Conservation (phyloP, 2,888 invertebrate genomes). For the Esperia sulphurella region DNA sequence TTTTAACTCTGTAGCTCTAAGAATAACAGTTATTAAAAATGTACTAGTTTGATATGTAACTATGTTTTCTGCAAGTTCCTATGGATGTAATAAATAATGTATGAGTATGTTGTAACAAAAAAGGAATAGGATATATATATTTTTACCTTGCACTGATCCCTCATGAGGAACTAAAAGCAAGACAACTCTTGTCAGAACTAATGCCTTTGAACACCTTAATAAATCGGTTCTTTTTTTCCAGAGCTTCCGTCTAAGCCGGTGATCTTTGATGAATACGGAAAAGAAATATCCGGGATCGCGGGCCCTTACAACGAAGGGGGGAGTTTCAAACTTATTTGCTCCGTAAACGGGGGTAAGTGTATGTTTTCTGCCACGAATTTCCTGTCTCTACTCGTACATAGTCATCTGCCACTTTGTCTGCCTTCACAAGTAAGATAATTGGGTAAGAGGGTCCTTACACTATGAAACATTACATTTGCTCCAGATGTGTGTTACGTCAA, state of each 20-base stretch:
- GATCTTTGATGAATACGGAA: slow-evolving; percentile 85
- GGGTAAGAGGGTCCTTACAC: slow-evolving; percentile 9
- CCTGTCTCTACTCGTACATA: slow-evolving; percentile 11
- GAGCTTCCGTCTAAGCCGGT: slow-evolving; percentile 86
- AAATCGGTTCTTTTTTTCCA: slow-evolving; percentile 50
- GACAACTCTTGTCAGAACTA: neutral
- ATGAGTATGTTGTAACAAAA: no score
- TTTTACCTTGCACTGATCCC: neutral
- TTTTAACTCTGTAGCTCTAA: neutral
- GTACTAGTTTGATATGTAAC: no score
- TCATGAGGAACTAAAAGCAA: no score
- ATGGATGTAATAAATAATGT: no score
- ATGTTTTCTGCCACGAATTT: slow-evolving; percentile 20
- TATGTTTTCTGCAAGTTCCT: no score
- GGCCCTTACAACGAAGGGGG: slow-evolving; percentile 88
- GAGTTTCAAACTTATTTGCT: slow-evolving; percentile 85
- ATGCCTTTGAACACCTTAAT: slow-evolving; percentile 8
- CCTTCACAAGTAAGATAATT: slow-evolving; percentile 17
- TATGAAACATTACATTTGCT: slow-evolving; percentile 8
- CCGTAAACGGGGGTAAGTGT: slow-evolving; percentile 84
- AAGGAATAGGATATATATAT: neutral
- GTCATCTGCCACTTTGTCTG: slow-evolving; percentile 16
- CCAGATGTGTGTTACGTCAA: slow-evolving; percentile 25
- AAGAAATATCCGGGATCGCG: slow-evolving; percentile 80
- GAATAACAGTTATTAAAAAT: neutral